A percentile compares a stretch with the other conserved stretches of the same genome.
Evolutionary conservation across 1,140 invertebrate genomes (phyloP).

Genomic region (Drosophila burlai): DNA sequence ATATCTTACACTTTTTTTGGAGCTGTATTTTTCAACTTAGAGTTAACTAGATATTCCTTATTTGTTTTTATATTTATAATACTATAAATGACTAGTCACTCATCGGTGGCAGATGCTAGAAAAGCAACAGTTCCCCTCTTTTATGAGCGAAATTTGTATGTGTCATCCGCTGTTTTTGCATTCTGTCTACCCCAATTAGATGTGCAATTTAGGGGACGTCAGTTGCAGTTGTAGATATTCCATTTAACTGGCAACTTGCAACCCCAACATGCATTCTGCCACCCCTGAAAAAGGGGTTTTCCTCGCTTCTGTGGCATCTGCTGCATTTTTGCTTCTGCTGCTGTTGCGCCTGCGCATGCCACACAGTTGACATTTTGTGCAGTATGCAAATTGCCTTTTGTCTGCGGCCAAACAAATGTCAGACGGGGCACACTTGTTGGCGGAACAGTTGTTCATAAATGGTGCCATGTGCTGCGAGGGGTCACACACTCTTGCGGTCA

Average conservation of each 20-base stretch:
- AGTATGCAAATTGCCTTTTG: conserved; percentile 45
- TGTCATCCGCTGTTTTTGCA: conserved; percentile 17
- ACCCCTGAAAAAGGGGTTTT: conserved; percentile 30
- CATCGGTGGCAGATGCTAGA: background rate
- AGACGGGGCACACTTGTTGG: conserved; percentile 39
- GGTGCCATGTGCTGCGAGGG: conserved; percentile 40
- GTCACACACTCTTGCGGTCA: conserved; percentile 29
- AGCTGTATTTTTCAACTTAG: no score
- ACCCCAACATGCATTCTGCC: conserved; percentile 43
- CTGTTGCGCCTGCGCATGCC: conserved; percentile 45
- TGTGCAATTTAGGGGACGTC: conserved; percentile 29
- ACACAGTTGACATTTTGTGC: conserved; percentile 40
- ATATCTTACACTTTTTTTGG: background rate
- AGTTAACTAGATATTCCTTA: no score
- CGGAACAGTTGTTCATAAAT: conserved; percentile 35
- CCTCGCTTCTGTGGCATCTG: conserved; percentile 43
- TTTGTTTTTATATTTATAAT: no score
- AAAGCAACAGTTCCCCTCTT: background rate
- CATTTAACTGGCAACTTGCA: conserved; percentile 11
- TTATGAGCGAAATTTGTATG: background rate
- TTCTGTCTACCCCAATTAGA: conserved; percentile 24
- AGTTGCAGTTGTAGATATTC: conserved; percentile 23
- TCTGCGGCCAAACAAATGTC: conserved; percentile 42
- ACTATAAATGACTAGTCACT: background rate
- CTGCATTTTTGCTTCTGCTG: conserved; percentile 15